Evolutionary conservation across 1,140 invertebrate species (phyloP).

Genomic region (Ceratosolen solmsi): DNA sequence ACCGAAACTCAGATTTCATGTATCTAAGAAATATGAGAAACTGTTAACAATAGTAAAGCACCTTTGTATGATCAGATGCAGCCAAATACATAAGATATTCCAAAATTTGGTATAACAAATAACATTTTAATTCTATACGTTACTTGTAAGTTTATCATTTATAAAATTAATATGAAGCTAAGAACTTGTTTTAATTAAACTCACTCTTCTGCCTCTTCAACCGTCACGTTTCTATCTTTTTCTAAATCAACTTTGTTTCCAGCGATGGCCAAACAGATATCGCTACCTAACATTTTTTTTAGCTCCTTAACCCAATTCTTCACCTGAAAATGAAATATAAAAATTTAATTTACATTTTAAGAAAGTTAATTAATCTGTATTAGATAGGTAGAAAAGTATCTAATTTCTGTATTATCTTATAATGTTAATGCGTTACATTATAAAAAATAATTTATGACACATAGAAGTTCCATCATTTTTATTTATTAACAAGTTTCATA

Average conservation of each 20-base stretch:
- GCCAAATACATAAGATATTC: no score
- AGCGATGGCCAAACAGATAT: conserved; percentile 93
- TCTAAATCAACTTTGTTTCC: conserved; percentile 99
- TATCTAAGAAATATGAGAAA: not conserved
- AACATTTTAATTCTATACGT: no score
- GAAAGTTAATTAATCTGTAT: no score
- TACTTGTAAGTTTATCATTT: not conserved
- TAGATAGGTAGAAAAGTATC: no score
- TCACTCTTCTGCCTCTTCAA: conserved; percentile 91
- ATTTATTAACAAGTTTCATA: not conserved
- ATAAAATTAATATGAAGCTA: not conserved
- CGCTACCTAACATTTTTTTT: conserved; percentile 94
- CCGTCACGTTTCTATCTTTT: conserved; percentile 87
- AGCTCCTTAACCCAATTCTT: conserved; percentile 99
- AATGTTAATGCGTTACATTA: no score
- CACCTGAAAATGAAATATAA: conserved; percentile 77
- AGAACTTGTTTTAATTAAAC: conserved; percentile 60
- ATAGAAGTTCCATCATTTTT: no score
- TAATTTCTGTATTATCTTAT: no score
- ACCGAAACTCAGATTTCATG: not conserved
- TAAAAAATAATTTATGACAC: no score
- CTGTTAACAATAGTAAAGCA: not conserved
- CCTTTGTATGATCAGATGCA: not conserved
- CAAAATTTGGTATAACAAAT: no score
- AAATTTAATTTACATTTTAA: not conserved